Evolutionary conservation across 2,888 invertebrate species (phyloP).

Genomic region (Tanypteryx hageni): DNA sequence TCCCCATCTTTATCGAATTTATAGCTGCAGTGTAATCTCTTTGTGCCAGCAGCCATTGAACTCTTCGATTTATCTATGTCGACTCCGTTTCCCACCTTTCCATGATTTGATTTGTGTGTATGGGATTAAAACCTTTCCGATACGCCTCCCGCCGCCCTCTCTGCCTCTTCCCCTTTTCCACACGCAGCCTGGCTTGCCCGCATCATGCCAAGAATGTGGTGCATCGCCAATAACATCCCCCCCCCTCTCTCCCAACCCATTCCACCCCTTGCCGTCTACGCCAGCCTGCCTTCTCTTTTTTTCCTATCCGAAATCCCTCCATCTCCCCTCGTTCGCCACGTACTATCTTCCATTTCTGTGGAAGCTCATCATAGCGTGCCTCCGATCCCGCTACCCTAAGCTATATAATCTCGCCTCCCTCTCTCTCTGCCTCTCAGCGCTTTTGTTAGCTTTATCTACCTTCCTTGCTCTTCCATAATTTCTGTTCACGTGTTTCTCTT

Average conservation of each 20-base stretch:
- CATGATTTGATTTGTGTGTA: background rate
- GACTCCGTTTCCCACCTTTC: background rate
- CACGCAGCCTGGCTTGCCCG: background rate
- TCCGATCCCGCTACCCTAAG: too few species aligned
- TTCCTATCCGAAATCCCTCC: background rate
- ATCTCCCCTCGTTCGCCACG: background rate
- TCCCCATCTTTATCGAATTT: too few species aligned
- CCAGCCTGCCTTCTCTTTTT: background rate
- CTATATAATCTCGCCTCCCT: background rate
- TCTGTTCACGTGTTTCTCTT: too few species aligned
- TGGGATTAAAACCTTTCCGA: background rate
- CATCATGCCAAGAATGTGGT: background rate
- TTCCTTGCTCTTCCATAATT: too few species aligned
- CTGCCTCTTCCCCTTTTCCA: background rate
- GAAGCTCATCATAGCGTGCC: background rate
- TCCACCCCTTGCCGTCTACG: background rate
- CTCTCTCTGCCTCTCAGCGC: background rate
- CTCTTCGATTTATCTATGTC: background rate
- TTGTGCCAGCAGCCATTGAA: too few species aligned
- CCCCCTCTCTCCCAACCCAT: background rate
- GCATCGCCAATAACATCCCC: background rate
- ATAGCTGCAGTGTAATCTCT: too few species aligned
- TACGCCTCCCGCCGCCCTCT: background rate
- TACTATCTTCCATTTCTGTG: background rate
- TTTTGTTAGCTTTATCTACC: background rate